Conservation (phyloP, 2,113 vertebrate genomes). For the Ammodytes dubius region DNA sequence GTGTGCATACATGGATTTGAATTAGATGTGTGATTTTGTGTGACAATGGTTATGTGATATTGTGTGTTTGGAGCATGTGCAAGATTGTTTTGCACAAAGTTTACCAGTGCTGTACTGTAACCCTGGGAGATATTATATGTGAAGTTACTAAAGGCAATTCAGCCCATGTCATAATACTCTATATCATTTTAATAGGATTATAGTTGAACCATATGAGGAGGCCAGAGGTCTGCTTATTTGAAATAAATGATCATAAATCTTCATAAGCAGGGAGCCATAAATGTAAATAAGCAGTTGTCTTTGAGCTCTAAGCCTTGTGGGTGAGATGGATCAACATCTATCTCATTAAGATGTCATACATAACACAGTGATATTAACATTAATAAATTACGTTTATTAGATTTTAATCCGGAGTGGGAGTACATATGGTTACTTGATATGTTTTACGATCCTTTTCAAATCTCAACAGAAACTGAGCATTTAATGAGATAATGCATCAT, state of each 20-base stretch:
- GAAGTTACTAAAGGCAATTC: background rate
- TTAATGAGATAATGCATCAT: conserved; percentile 2
- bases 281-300: conserved; percentile 58
- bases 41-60: background rate
- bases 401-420: background rate
- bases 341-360: conserved; percentile 17
- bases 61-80: conserved; percentile 10
- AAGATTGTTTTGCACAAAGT: background rate
- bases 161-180: conserved; percentile 3
- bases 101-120: background rate
- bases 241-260: conserved; percentile 47
- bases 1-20: conserved; percentile 19
- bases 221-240: conserved; percentile 42
- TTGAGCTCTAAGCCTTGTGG: conserved; percentile 7
- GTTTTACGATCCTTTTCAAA: conserved; percentile 34
- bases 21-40: conserved; percentile 14
- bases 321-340: conserved; percentile 44
- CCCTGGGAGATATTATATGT: background rate
- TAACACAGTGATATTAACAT: conserved; percentile 32
- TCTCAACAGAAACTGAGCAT: conserved; percentile 12
- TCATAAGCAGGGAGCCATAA: conserved; percentile 40
- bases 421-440: conserved; percentile 7
- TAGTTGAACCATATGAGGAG: conserved; percentile 39
- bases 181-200: conserved; percentile 29
- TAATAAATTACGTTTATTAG: conserved; percentile 42